Base-by-base conservation (phyloP, 1,140 invertebrate genomes). In the Metopolophium dirhodum region DNA sequence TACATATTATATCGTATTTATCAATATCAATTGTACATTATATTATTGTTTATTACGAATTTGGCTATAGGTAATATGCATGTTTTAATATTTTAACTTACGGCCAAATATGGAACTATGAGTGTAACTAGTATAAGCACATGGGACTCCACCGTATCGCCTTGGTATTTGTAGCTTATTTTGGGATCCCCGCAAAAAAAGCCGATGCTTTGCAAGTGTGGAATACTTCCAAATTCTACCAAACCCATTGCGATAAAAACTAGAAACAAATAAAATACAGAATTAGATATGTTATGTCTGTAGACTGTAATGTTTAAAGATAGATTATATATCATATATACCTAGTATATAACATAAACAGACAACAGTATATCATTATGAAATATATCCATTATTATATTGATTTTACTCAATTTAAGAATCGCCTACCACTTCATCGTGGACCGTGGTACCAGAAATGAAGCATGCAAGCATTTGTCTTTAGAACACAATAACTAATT, bases 111-210 rank as follows among this genome's bases (percentile, higher is more conserved):
- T 35, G 95, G 95, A 47, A 94, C 30, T 26, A 95, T 82, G 61
- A 94, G 88, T 2, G 94, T 94, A 7, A 94, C 91, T 47, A 77
- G 23, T n/a, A 95, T 87, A n/a, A 95, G 93, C 23, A 89, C 54
- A 54, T 94, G 94, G 0, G 93, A 7, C 35, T 86, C 95, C 26
- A 97, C 95, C 0, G 96, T 97, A 77, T 97, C 97, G 9, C 96
- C 97, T 0, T 94, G 95, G 94, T 95, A 97, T 68, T 96, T 96
- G 93, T 96, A 95, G 0, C 96, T 96, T 41, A 97, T 95, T 90
- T 96, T 96, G 3, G 96, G 96, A 94, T 97, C 97, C 93, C 96
- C 96, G 94, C 97, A 97, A 47, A 95, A 95, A 94, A 97, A 97
- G 1, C 96, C 96, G 7, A 96, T 94, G 88, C 95, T 95, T 30